Evolutionary conservation across 1,140 invertebrate genomes (phyloP), one percentile per base, ranked within the genome.

Genomic region (Amphibalanus amphitrite): DNA sequence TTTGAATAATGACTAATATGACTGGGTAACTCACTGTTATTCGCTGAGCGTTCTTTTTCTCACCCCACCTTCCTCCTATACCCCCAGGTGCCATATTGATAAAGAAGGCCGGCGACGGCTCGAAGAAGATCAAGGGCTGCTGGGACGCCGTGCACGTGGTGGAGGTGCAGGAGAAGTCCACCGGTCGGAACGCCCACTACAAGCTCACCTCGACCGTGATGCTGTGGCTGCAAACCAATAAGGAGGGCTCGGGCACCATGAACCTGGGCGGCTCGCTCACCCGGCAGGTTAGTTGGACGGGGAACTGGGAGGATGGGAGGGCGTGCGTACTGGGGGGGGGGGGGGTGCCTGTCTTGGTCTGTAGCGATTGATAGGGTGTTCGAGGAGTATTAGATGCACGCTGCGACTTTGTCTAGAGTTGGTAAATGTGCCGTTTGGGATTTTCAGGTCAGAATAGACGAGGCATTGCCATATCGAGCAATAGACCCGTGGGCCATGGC

Each of bases 101-200:
- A 75, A 99, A 99, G 82, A 99, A 99, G 82, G 94, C 93, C 25
- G 94, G 95, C 0, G 95, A 98, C 85, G 95, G 95, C 25, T 90
- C 87, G 78, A 95, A 95, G 80, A 97, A 95, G 82, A 98, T 98
- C 75, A 97, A 82, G 91, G 97, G 85, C 1, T 99, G 95, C 80
- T 99, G 97, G 97, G 97, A 99, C 81, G 98, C 96, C 3, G 98
- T 99, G 79, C 97, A 99, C 80, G 97, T 99, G 0, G 92, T 99
- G 25, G 97, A 99, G 84, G 95, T 98, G 0, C 90, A 95, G 77
- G 95, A 97, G 80, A 98, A 97, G 81, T 89, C 92, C 29, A 91
- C 88, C 73, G 95, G 95, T 0, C 85, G 94, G 68, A 92, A 87
- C 78, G 96, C 96, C 10, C 95, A 98, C 80, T 99, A 99, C 79